Conservation (phyloP, 2,888 invertebrate genomes). For the Brenthis daphne region DNA sequence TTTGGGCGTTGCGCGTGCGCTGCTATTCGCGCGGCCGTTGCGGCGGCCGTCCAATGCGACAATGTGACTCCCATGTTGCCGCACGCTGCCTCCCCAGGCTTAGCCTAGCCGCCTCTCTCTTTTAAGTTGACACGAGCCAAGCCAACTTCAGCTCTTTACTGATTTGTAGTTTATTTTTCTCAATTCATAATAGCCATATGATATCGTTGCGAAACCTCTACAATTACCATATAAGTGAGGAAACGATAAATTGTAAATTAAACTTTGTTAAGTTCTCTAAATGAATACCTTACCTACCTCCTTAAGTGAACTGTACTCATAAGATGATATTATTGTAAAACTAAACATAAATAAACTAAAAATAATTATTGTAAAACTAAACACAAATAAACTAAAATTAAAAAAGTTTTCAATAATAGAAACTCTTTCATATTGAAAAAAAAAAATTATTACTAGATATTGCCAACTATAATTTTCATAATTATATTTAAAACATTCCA, state of each 20-base stretch:
- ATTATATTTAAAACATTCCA: no score
- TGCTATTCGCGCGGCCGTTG: conserved; percentile 69
- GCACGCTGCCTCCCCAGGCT: conserved; percentile 66
- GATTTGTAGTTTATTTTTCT: conserved; percentile 30
- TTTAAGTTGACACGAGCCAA: conserved; percentile 60
- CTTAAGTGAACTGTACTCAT: not conserved
- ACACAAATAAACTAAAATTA: no score
- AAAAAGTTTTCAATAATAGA: no score
- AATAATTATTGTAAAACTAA: not conserved
- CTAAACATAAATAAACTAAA: no score
- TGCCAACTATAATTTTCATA: no score
- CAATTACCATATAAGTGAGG: not conserved
- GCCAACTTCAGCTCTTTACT: conserved; percentile 31
- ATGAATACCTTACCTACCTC: not conserved
- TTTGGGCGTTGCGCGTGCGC: conserved; percentile 57
- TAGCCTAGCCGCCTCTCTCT: conserved; percentile 79
- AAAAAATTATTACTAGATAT: no score
- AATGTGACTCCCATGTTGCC: conserved; percentile 69
- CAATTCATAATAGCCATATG: conserved; percentile 23
- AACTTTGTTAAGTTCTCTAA: not conserved
- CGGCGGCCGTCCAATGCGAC: conserved; percentile 73
- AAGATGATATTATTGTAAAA: not conserved
- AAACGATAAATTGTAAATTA: not conserved
- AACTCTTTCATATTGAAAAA: no score
- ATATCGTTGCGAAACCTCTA: conserved; percentile 1